phyloP scores from a whole-genome alignment of 2,113 vertebrate genomes.

The Monarcha castaneiventris region DNA sequence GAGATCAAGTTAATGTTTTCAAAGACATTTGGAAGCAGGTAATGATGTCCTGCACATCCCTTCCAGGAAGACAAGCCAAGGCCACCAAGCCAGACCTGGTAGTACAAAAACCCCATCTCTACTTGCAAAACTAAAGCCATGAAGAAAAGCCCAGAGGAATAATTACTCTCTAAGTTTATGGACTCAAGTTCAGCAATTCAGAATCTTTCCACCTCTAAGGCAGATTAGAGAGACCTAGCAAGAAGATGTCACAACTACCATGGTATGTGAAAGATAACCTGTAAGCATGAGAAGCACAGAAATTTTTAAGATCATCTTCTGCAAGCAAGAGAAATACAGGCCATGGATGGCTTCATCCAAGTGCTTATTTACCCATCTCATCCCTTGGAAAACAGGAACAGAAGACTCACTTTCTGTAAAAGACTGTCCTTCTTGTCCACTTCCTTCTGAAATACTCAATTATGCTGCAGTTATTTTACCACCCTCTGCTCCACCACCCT shows the following conservation, averaged over 20 bases:
- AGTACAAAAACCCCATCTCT: not conserved
- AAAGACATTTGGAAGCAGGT: not conserved
- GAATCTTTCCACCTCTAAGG: not conserved
- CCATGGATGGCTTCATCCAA: not conserved
- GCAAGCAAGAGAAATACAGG: not conserved
- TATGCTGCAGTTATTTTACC: not conserved
- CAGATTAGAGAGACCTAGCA: not conserved
- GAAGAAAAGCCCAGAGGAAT: not conserved
- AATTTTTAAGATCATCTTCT: not conserved
- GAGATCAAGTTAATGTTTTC: not conserved
- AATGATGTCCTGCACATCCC: not conserved
- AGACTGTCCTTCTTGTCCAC: not conserved
- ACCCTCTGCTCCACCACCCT: not conserved
- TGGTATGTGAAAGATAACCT: not conserved
- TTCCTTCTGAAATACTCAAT: not conserved
- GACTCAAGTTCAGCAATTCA: not conserved
- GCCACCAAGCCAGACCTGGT: not conserved
- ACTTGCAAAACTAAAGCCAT: not conserved
- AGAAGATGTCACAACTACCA: not conserved
- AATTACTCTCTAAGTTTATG: not conserved
- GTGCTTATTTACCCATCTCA: not conserved
- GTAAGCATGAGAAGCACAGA: not conserved
- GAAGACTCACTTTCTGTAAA: not conserved
- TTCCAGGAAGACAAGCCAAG: not conserved
- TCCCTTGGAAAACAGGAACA: not conserved